Percentiles rank a stretch among this genome's conserved stretches.
phyloP scores from a whole-genome alignment of 2,888 invertebrate genomes.

The Cepaea hortensis region DNA sequence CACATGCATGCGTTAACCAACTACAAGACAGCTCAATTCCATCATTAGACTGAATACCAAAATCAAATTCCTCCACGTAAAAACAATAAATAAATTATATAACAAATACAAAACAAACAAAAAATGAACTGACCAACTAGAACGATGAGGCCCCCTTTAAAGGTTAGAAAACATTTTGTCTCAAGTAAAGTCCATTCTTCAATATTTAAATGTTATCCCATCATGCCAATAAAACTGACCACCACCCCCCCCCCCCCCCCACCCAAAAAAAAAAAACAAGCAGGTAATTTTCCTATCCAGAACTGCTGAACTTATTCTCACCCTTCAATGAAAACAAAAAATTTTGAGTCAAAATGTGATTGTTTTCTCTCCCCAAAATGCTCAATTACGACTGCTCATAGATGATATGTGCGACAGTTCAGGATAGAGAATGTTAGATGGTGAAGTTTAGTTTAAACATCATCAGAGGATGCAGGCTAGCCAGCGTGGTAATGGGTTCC shows the following conservation, averaged over 20 bases:
- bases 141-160: slow-evolving; percentile 48
- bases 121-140: slow-evolving; percentile 47
- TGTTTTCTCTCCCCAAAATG: neutral
- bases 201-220: neutral
- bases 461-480: no score
- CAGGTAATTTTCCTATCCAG: no score
- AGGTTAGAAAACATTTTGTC: slow-evolving; percentile 45
- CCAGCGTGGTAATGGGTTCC: no score
- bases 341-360: neutral
- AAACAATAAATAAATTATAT: slow-evolving; percentile 20
- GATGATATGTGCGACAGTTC: neutral
- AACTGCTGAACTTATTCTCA: no score
- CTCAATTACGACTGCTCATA: neutral
- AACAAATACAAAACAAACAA: slow-evolving; percentile 37
- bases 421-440: neutral
- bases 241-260: no score
- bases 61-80: neutral
- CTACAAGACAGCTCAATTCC: neutral
- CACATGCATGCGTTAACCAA: neutral
- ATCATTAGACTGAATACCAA: slow-evolving; percentile 8
- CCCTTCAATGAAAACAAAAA: neutral
- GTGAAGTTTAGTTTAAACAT: no score
- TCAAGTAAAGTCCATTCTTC: slow-evolving; percentile 26
- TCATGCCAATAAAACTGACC: neutral
- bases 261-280: no score